phyloP scores from a whole-genome alignment of 2,888 invertebrate genomes.

The Macropis europaea region DNA sequence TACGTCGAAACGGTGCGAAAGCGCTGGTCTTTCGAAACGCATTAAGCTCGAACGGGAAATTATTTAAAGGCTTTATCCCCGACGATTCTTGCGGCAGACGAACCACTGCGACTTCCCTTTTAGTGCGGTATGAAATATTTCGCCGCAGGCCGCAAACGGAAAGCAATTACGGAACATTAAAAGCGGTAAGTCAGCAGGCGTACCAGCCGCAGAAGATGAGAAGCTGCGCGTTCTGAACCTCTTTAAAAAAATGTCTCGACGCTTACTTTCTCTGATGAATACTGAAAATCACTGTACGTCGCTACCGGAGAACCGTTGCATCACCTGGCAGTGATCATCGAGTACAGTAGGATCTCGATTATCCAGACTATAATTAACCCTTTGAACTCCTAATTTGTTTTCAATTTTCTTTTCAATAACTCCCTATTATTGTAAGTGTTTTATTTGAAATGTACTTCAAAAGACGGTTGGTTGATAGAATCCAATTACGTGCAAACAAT shows the following conservation, averaged over 20 bases:
- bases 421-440: too few species aligned
- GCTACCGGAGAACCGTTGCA: constrained; percentile 1
- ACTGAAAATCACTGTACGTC: constrained; percentile 2
- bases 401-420: too few species aligned
- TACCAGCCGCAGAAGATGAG: constrained; percentile 54
- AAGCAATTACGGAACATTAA: constrained; percentile 68
- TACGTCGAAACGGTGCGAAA: neutral
- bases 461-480: too few species aligned
- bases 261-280: neutral
- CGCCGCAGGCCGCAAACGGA: constrained; percentile 64
- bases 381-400: too few species aligned
- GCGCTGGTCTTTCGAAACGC: neutral
- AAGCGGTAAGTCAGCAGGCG: constrained; percentile 46
- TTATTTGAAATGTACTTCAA: too few species aligned
- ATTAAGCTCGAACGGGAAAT: constrained; percentile 25
- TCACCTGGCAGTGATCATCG: too few species aligned
- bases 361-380: too few species aligned
- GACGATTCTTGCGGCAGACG: constrained; percentile 33
- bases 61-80: constrained; percentile 29
- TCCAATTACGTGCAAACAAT: too few species aligned
- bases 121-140: constrained; percentile 63
- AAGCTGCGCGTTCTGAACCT: constrained; percentile 33
- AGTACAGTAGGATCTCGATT: too few species aligned
- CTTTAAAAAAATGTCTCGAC: constrained; percentile 47
- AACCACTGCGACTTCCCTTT: constrained; percentile 50